Conservation (phyloP, 1,140 invertebrate genomes). For the Neoseiulus cucumeris region DNA sequence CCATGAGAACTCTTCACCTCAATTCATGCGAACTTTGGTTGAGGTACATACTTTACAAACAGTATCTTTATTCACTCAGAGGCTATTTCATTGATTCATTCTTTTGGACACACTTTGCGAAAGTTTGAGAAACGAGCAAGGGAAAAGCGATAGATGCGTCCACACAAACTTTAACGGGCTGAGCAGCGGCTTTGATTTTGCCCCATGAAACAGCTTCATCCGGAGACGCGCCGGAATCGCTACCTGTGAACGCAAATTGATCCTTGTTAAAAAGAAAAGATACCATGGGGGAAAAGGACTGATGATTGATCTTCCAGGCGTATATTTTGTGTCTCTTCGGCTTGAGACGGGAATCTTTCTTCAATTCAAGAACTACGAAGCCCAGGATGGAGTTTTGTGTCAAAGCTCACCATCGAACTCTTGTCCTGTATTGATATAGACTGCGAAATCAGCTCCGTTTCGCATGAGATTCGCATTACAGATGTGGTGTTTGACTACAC, state of each 20-base stretch:
- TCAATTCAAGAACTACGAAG: too few relatives aligned
- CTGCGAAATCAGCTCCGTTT: conserved; percentile 91
- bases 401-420: conserved; percentile 61
- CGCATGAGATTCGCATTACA: conserved; percentile 95
- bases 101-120: conserved; percentile 38
- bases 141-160: conserved; percentile 92
- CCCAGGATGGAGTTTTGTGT: too few relatives aligned
- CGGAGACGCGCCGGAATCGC: conserved; percentile 86
- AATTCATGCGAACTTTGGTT: too few relatives aligned
- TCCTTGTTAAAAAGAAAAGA: too few relatives aligned
- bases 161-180: conserved; percentile 82
- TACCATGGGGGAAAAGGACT: too few relatives aligned
- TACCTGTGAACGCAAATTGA: conserved; percentile 32
- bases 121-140: conserved; percentile 81
- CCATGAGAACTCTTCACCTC: too few relatives aligned
- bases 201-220: conserved; percentile 99
- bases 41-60: too few relatives aligned
- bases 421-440: conserved; percentile 88
- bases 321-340: too few relatives aligned
- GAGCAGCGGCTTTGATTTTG: conserved; percentile 71
- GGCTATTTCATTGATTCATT: background rate
- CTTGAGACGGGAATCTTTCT: too few relatives aligned
- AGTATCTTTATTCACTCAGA: background rate
- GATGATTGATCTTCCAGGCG: too few relatives aligned
- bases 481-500: conserved; percentile 96